Evolutionary conservation across 2,113 vertebrate species (phyloP), one percentile per base, ranked within the genome.

Genomic region (Calyptommatus sinebrachiatus): DNA sequence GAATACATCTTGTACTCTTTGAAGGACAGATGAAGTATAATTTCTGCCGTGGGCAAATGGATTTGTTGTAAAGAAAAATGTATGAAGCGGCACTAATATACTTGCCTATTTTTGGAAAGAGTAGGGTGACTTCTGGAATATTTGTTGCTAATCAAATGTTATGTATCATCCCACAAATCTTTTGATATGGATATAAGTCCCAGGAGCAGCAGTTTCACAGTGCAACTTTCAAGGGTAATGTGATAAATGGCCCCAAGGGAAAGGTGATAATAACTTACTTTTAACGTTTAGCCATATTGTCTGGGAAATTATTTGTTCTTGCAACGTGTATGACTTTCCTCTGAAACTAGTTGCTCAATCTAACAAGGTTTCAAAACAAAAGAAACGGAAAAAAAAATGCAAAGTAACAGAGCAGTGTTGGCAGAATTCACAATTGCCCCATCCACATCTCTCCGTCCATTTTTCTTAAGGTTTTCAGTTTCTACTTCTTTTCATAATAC

Each of bases 21-120:
- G 72, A 74, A 61, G 72, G 29, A 31, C 72, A 61, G 29, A 74
- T 61, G 28, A 61, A 74, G 29, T 61, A 31, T 74, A 61, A 74
- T 74, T 74, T 74, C 53, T 61, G 53, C 11, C 72, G 41, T 74
- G 53, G 72, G 72, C 24, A 74, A 61, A 74, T 74, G 31, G 53
- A 74, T 61, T 74, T 74, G 53, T 18, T 4, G 11, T 74, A 60
- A 26, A 74, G 72, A 53, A 35, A 74, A 74, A 74, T 41, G 29
- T 74, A 61, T 41, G 53, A 74, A 74, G 21, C 22, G 22, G 22
- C 18, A 74, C 57, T 74, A 74, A 74, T 61, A 61, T 35, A 48
- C 21, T 74, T 73, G n/a, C 61, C 53, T 61, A 74, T 74, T 74
- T 61, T 61, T 20, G 72, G 72, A 74, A 74, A 35, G 53, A 31